These are phyloP conservation scores for Holothuria leucospilota DNA, from an alignment of 53 echinoderm and acorn worm species.

Conservation along the genomic window DNA sequence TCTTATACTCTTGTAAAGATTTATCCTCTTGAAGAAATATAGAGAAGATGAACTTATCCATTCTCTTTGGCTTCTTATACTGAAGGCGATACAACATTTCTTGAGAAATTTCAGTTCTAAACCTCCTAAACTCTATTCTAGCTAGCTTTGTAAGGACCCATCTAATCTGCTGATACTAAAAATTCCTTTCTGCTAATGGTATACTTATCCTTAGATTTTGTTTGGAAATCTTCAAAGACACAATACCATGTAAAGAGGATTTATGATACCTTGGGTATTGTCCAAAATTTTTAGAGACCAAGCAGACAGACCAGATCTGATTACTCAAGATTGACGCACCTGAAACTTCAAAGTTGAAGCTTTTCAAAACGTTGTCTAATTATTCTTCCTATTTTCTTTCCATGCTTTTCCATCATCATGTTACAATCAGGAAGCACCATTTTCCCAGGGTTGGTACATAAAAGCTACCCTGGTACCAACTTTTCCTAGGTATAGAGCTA, in stretches of 20 bases:
- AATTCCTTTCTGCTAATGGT: too few relatives aligned
- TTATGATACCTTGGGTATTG: not conserved
- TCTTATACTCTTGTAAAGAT: not conserved
- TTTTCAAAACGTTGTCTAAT: too few relatives aligned
- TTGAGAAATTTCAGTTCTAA: not conserved
- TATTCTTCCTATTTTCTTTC: too few relatives aligned
- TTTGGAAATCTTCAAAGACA: not conserved
- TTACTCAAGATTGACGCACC: constrained; percentile 26
- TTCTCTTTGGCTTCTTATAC: constrained; percentile 13
- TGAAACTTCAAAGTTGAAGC: not conserved
- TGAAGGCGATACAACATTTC: not conserved
- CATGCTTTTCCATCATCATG: too few relatives aligned
- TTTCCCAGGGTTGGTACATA: too few relatives aligned
- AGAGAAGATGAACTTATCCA: constrained; percentile 4
- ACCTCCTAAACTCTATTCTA: not conserved
- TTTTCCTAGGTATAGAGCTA: too few relatives aligned
- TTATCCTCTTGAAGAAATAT: not conserved
- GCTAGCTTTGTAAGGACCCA: not conserved
- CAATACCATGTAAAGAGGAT: not conserved
- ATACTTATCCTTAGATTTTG: too few relatives aligned
- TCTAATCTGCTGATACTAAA: constrained; percentile 12
- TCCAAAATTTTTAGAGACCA: constrained; percentile 9
- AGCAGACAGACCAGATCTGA: not conserved
- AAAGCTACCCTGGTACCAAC: too few relatives aligned
- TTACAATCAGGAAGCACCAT: too few relatives aligned